phyloP scores from a whole-genome alignment of 2,888 invertebrate genomes.

The Ramazzottius varieornatus region DNA sequence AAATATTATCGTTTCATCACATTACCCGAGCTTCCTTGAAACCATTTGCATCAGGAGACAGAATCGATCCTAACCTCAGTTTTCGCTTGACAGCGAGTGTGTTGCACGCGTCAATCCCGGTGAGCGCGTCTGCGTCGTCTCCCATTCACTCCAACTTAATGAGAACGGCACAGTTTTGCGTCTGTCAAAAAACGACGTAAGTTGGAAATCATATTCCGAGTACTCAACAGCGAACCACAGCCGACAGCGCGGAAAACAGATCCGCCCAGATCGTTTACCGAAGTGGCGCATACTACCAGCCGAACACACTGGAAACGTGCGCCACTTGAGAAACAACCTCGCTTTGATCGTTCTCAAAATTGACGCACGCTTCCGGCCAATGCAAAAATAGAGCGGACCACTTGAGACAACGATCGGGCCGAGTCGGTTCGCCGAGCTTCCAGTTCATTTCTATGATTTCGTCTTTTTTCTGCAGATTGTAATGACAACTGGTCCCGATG shows the following conservation, averaged over 20 bases:
- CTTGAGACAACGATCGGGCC: no score
- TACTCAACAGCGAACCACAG: no score
- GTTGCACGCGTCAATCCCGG: not conserved
- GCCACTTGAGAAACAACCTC: no score
- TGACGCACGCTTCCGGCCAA: no score
- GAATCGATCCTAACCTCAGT: not conserved
- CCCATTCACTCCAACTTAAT: not conserved
- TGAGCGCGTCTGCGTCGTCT: not conserved
- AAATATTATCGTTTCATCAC: not conserved
- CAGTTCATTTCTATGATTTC: not conserved
- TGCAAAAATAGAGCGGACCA: no score
- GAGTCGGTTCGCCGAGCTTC: no score
- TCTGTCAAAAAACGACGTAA: not conserved
- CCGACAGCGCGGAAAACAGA: no score
- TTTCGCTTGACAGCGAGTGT: not conserved
- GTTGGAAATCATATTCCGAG: no score
- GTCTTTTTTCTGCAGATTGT: conserved; percentile 1
- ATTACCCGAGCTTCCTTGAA: not conserved
- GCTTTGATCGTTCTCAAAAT: no score
- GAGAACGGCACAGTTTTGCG: not conserved
- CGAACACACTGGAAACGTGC: no score
- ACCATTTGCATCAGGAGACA: not conserved
- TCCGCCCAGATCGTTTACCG: no score
- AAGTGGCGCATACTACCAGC: no score
- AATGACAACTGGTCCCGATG: not conserved